These are phyloP conservation scores for Acomys russatus DNA, from an alignment of 2,797 vertebrate genomes.

Conservation along the genomic window DNA sequence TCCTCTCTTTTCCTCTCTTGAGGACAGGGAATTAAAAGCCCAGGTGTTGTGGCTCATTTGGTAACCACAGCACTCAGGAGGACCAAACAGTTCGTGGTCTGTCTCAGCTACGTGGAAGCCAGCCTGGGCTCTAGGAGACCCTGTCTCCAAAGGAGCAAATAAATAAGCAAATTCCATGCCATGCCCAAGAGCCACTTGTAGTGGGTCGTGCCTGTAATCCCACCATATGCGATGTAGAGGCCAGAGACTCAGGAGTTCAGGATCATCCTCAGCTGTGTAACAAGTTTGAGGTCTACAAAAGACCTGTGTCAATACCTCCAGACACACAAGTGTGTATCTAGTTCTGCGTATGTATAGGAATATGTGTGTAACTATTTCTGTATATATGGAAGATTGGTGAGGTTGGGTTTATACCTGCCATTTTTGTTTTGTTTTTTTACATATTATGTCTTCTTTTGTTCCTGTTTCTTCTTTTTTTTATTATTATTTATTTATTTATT, in stretches of 20 bases:
- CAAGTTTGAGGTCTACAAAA: background rate
- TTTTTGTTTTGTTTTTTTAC: background rate
- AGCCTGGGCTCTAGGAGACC: background rate
- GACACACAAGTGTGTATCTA: background rate
- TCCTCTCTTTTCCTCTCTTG: background rate
- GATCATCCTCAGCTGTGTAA: background rate
- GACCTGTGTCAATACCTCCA: background rate
- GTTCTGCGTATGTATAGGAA: background rate
- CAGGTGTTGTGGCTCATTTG: background rate
- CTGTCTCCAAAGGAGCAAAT: background rate
- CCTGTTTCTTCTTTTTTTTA: background rate
- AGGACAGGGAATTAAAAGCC: conserved; percentile 20
- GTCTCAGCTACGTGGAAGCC: background rate
- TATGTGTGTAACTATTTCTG: background rate
- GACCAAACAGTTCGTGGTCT: background rate
- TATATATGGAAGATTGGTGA: background rate
- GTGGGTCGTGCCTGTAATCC: background rate
- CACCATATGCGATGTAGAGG: background rate
- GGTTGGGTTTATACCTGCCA: background rate
- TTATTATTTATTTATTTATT: too few relatives aligned
- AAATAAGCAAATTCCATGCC: background rate
- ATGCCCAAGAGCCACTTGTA: background rate
- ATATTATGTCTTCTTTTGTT: background rate
- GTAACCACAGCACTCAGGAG: background rate
- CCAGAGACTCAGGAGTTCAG: background rate